Evolutionary conservation across 1,140 invertebrate genomes (phyloP).

Genomic region (Drosophila sp.): DNA sequence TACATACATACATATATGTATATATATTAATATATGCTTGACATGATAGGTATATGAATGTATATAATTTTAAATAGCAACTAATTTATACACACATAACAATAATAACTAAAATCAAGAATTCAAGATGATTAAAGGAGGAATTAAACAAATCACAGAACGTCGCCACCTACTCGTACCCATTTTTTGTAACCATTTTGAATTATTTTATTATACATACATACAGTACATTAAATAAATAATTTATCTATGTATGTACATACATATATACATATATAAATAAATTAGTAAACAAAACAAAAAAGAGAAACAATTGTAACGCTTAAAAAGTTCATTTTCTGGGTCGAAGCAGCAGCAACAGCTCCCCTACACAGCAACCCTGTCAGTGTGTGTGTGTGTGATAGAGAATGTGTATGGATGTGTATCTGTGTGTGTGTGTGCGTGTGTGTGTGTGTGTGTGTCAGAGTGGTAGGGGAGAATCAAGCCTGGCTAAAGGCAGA

Average conservation of each 20-base stretch:
- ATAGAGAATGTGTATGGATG: not conserved
- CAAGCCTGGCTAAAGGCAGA: not conserved
- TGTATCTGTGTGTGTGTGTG: not conserved
- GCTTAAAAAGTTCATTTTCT: slow-evolving; percentile 10
- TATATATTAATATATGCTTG: slow-evolving; percentile 19
- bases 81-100: slow-evolving; percentile 59
- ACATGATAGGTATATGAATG: slow-evolving; percentile 52
- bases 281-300: slow-evolving; percentile 1
- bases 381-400: not conserved
- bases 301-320: slow-evolving; percentile 9
- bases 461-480: not conserved
- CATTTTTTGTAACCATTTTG: slow-evolving; percentile 76
- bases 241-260: slow-evolving; percentile 2
- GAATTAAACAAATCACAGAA: slow-evolving; percentile 51
- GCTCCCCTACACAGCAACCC: not conserved
- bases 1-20: slow-evolving; percentile 47
- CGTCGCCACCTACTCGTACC: slow-evolving; percentile 74
- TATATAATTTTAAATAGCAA: slow-evolving; percentile 76
- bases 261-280: not conserved
- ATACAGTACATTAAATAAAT: slow-evolving; percentile 1
- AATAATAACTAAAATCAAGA: slow-evolving; percentile 22
- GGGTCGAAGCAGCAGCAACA: not conserved
- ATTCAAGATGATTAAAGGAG: slow-evolving; percentile 14
- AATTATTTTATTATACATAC: slow-evolving; percentile 55
- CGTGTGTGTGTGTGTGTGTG: not conserved